Evolutionary conservation across 2,888 invertebrate genomes (phyloP).

Genomic region (Teinopalpus imperialis): DNA sequence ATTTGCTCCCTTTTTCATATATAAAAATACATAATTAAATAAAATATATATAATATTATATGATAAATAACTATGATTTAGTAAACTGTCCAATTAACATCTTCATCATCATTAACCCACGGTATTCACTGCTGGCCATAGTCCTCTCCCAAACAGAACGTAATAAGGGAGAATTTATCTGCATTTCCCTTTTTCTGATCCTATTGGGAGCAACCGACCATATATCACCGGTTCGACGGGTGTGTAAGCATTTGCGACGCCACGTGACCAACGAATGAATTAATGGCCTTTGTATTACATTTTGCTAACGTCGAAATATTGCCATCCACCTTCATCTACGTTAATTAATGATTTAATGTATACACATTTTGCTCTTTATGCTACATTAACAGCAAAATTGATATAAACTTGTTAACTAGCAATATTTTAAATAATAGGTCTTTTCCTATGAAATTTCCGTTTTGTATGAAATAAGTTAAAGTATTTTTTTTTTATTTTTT

Average conservation of each 20-base stretch:
- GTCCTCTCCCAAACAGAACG: constrained; percentile 11
- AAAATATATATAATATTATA: too few species aligned
- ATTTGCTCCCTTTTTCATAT: too few species aligned
- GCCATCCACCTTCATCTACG: constrained; percentile 29
- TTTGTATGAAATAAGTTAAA: too few species aligned
- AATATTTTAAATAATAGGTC: too few species aligned
- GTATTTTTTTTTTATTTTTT: too few species aligned
- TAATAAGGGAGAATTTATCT: constrained; percentile 13
- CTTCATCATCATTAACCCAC: too few species aligned
- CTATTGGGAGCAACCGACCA: constrained; percentile 34
- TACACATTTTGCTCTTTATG: constrained; percentile 9
- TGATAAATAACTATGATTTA: too few species aligned
- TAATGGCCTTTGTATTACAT: constrained; percentile 61
- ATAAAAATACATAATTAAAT: too few species aligned
- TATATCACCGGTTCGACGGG: constrained; percentile 63
- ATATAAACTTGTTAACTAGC: background rate
- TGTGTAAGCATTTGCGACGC: constrained; percentile 61
- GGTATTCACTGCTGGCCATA: too few species aligned
- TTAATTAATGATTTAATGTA: constrained; percentile 26
- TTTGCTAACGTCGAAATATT: constrained; percentile 57
- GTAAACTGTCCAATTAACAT: too few species aligned
- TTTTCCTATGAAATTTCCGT: too few species aligned
- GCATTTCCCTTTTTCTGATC: constrained; percentile 20
- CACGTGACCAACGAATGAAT: constrained; percentile 56
- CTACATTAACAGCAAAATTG: background rate